Evolutionary conservation across 2,797 vertebrate species (phyloP), one percentile per base, ranked within the genome.

Genomic region (Crenichthys baileyi): DNA sequence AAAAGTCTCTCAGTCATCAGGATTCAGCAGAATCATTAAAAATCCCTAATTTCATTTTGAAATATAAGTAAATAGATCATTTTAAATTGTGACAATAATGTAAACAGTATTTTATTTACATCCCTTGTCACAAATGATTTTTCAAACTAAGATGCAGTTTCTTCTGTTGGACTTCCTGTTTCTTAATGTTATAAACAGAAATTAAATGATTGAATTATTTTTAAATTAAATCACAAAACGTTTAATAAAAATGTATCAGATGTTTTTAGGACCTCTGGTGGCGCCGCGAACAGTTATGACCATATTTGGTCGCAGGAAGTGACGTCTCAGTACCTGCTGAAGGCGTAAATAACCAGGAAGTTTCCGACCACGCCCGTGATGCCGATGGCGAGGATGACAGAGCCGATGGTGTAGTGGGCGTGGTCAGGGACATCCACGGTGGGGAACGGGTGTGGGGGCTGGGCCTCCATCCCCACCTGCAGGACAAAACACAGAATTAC

Each of bases 341-440:
- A 99, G 75, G 96, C 96, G 44, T 98, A 99, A 86, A 99, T 97
- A 88, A 99, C 97, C 51, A 97, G 93, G 81, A 97, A 95, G 85
- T 99, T 99, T 58, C 98, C 98, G 79, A 99, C 65, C 60, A 96
- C 95, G 77, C 98, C 98, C 0, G 96, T 98, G 89, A 99, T 96
- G 16, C 98, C 98, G 79, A 99, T 96, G 71, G 91, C 90, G 26
- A 98, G 95, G 91, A 99, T 97, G 85, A 98, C 93, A 0, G 94
- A 94, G 77, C 97, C 98, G 72, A 98, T 96, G 31, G 92, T 96
- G 80, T 99, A 98, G 92, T 99, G 97, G 75, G 96, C 97, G 22
- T 98, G 97, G 81, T 96, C 97, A 0, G 98, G 97, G 4, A 98
- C 96, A 44, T 98, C 96, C 31, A 94, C 97, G 0, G 97, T 99